Conservation (phyloP, 2,888 invertebrate species). For the Synergus laeviventris region DNA sequence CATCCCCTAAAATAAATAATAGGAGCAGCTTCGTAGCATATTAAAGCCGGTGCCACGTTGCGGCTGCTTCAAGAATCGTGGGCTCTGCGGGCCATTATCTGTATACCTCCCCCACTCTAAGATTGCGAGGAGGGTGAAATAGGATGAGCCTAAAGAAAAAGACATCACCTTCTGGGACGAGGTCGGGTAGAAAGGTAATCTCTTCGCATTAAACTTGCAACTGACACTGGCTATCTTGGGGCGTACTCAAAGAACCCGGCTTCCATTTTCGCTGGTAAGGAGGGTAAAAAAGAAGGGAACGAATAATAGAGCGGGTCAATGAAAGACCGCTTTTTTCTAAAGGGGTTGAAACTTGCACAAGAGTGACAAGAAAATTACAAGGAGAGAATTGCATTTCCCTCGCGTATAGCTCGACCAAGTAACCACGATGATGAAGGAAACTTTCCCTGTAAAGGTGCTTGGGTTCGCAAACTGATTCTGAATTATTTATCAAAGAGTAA, state of each 20-base stretch:
- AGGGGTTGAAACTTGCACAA: conserved; percentile 15
- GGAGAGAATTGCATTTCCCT: conserved; percentile 29
- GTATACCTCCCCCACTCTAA: conserved; percentile 4
- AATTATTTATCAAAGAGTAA: conserved; percentile 24
- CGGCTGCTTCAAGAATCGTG: conserved; percentile 16
- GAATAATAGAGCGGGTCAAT: conserved; percentile 24
- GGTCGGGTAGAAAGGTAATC: conserved; percentile 36
- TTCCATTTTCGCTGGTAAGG: conserved; percentile 26
- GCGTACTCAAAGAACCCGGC: conserved; percentile 2
- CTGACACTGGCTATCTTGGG: conserved; percentile 32
- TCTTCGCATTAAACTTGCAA: conserved; percentile 41
- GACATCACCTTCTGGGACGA: conserved; percentile 34
- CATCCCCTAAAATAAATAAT: conserved; percentile 24
- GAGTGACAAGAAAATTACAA: conserved; percentile 31
- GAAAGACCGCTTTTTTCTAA: conserved; percentile 12
- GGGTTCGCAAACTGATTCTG: conserved; percentile 1
- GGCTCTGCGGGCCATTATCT: conserved; percentile 23
- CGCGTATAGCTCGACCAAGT: conserved; percentile 4
- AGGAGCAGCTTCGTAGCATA: not conserved
- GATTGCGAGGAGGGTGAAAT: not conserved
- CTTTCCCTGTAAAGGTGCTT: conserved; percentile 6
- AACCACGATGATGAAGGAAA: conserved; percentile 13
- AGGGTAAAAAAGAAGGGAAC: conserved; percentile 24
- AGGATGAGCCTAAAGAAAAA: conserved; percentile 26
- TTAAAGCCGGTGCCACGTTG: conserved; percentile 17